These are phyloP conservation scores for Zaprionus obscuricornis DNA, from an alignment of 2,888 invertebrate genomes.

Conservation along the genomic window DNA sequence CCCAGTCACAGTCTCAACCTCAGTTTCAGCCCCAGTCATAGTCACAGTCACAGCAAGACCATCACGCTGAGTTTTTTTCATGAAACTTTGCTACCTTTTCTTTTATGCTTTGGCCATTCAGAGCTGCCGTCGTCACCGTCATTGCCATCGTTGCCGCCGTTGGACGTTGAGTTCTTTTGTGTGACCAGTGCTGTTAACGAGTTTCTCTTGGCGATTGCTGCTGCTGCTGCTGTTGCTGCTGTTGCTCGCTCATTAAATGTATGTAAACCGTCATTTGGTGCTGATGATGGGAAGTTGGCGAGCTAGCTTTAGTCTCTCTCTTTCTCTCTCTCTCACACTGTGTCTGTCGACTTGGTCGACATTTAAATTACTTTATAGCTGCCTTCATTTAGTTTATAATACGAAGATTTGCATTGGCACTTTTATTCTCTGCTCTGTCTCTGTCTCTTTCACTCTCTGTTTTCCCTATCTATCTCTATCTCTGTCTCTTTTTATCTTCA, in stretches of 20 bases:
- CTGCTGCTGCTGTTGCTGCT: no score
- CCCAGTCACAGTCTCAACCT: no score
- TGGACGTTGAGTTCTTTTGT: conserved; percentile 37
- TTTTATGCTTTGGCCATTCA: conserved; percentile 36
- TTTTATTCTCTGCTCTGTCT: conserved; percentile 21
- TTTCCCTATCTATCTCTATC: background rate
- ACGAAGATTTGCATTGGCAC: conserved; percentile 38
- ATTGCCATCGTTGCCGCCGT: background rate
- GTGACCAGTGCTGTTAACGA: conserved; percentile 45
- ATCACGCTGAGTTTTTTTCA: conserved; percentile 31
- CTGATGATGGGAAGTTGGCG: conserved; percentile 8
- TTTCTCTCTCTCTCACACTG: conserved; percentile 3
- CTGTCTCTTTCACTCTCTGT: background rate
- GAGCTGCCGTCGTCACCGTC: conserved; percentile 22
- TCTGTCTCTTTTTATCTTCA: conserved; percentile 14
- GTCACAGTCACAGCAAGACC: no score
- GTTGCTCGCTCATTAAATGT: conserved; percentile 58
- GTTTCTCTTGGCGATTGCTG: conserved; percentile 26
- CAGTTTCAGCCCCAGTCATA: no score
- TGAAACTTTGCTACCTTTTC: conserved; percentile 53
- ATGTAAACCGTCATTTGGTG: conserved; percentile 49
- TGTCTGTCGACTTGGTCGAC: conserved; percentile 33
- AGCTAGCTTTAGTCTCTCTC: background rate
- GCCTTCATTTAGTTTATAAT: conserved; percentile 66
- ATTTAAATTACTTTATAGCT: conserved; percentile 72